These are phyloP conservation scores for Stegana nigrithorax DNA, from an alignment of 2,888 invertebrate genomes.

Conservation along the genomic window DNA sequence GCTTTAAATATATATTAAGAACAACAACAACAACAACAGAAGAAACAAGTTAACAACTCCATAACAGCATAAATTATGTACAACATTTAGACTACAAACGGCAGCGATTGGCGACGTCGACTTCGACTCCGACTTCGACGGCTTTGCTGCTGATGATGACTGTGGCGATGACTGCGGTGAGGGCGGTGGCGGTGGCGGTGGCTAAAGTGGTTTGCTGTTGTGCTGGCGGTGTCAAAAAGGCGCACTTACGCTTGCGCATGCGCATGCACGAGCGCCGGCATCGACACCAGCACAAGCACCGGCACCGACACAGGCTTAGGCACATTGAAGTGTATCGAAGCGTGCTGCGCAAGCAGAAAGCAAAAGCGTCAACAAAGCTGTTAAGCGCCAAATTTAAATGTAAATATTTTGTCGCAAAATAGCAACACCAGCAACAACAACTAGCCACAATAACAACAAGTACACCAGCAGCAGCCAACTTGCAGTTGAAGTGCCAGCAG, in stretches of 20 bases:
- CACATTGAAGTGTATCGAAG: slow-evolving; percentile 8
- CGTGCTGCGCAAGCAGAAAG: not conserved
- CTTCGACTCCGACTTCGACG: too few relatives aligned
- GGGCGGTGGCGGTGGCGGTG: not conserved
- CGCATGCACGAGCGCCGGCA: not conserved
- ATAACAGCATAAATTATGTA: slow-evolving; percentile 8
- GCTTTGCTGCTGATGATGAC: too few relatives aligned
- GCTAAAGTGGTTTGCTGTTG: not conserved
- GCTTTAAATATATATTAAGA: too few relatives aligned
- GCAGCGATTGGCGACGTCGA: not conserved
- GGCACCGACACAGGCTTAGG: too few relatives aligned
- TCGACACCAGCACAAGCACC: too few relatives aligned
- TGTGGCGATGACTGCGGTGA: too few relatives aligned
- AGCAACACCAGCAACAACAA: too few relatives aligned
- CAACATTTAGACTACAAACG: slow-evolving; percentile 14
- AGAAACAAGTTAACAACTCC: slow-evolving; percentile 16
- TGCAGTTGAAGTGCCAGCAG: too few relatives aligned
- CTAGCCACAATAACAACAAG: too few relatives aligned
- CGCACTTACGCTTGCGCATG: not conserved
- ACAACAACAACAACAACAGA: too few relatives aligned
- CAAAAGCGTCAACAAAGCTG: slow-evolving; percentile 16
- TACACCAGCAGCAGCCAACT: too few relatives aligned
- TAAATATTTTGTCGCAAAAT: slow-evolving; percentile 10
- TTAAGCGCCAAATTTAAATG: slow-evolving; percentile 18
- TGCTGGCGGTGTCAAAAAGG: not conserved